A percentile compares a stretch with the other conserved stretches of the same genome.
These are phyloP conservation scores for Drosophila pachea DNA, from an alignment of 1,140 invertebrate species.

Conservation along the genomic window DNA sequence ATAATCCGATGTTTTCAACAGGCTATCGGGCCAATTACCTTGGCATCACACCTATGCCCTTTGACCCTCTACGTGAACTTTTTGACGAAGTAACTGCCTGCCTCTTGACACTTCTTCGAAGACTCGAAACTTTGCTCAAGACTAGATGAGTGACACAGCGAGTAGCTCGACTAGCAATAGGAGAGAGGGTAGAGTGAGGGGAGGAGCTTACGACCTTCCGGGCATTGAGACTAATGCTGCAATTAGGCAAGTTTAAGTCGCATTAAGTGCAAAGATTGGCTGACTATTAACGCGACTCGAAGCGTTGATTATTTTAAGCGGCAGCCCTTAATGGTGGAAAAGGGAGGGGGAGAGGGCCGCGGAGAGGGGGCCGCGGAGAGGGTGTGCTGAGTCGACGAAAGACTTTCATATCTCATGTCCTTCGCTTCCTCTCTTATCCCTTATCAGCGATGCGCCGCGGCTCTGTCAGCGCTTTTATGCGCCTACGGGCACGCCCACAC, in stretches of 20 bases:
- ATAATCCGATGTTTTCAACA: no score
- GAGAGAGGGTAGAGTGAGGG: background rate
- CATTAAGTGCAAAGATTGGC: conserved; percentile 63
- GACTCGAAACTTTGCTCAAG: no score
- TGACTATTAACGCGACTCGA: conserved; percentile 43
- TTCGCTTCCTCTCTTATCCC: conserved; percentile 7
- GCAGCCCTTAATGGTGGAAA: conserved; percentile 3
- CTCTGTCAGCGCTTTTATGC: conserved; percentile 55
- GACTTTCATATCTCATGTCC: conserved; percentile 21
- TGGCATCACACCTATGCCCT: no score
- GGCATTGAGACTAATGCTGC: conserved; percentile 35
- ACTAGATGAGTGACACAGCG: no score
- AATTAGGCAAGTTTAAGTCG: conserved; percentile 69
- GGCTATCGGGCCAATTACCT: no score
- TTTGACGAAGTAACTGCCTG: no score
- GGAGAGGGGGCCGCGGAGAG: background rate
- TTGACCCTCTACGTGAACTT: no score
- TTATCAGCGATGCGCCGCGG: conserved; percentile 19
- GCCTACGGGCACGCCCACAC: conserved; percentile 34
- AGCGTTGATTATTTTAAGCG: conserved; percentile 55
- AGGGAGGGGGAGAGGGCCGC: no score
- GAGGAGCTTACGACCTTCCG: background rate
- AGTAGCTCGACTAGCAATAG: background rate
- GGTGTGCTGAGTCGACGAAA: conserved; percentile 15
- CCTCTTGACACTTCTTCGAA: no score